These are phyloP conservation scores for Notiomystis cincta DNA, from an alignment of 2,113 vertebrate genomes.

Conservation along the genomic window DNA sequence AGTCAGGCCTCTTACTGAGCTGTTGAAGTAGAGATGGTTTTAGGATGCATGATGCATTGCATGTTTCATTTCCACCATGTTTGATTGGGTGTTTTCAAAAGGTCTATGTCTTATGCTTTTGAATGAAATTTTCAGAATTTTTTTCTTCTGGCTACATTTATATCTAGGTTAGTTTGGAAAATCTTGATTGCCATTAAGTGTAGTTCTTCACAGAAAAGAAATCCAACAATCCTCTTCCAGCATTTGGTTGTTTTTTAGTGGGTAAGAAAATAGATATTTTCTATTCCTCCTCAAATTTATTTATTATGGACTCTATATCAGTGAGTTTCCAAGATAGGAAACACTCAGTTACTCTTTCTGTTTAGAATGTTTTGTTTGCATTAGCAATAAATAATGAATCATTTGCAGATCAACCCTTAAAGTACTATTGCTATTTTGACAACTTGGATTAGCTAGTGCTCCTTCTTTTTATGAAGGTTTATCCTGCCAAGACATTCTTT, in stretches of 20 bases:
- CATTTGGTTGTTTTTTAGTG: background rate
- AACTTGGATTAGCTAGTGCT: conserved; percentile 78
- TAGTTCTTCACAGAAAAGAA: background rate
- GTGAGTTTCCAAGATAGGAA: background rate
- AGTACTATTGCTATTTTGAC: conserved; percentile 77
- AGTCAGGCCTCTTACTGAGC: background rate
- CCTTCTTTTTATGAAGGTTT: conserved; percentile 79
- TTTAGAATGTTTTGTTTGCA: conserved; percentile 34
- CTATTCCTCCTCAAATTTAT: background rate
- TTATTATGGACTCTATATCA: background rate
- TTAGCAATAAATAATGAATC: conserved; percentile 69
- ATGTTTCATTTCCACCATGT: background rate
- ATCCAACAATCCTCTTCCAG: background rate
- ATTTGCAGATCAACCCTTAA: conserved; percentile 67
- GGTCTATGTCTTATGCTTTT: background rate
- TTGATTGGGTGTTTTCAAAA: background rate
- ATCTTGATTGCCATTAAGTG: background rate
- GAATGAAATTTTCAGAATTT: background rate
- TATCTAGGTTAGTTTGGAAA: background rate
- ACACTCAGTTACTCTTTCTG: background rate
- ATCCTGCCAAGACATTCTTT: conserved; percentile 80
- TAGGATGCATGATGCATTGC: background rate
- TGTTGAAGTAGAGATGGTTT: background rate
- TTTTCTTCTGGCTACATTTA: background rate
- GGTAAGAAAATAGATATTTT: background rate